A percentile compares a stretch with the other conserved stretches of the same genome.
Evolutionary conservation across 2,113 vertebrate genomes (phyloP).

Genomic region (Synodontis membranacea): DNA sequence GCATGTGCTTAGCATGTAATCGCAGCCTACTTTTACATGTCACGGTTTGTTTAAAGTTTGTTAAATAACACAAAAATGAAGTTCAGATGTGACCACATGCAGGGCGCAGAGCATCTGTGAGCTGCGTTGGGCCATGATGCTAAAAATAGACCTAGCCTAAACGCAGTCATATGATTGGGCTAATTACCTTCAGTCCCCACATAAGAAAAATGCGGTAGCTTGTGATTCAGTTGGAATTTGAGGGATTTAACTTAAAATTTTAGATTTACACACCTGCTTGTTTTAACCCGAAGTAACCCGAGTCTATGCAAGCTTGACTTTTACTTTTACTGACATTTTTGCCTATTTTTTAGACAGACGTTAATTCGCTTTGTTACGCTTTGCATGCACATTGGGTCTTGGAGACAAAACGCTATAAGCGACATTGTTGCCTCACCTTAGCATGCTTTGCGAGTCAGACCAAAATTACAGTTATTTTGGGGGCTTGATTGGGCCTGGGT

Average conservation of each 20-base stretch:
- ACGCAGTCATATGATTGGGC: constrained; percentile 12
- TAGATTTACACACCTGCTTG: neutral
- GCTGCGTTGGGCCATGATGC: neutral
- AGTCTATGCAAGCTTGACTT: neutral
- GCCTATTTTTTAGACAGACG: neutral
- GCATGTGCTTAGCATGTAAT: constrained; percentile 34
- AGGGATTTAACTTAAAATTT: neutral
- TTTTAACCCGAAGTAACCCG: neutral
- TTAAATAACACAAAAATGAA: constrained; percentile 31
- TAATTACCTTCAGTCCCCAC: constrained; percentile 31
- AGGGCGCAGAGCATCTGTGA: constrained; percentile 27
- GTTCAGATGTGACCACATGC: constrained; percentile 37
- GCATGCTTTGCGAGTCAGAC: neutral
- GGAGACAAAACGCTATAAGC: neutral
- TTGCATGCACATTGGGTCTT: neutral
- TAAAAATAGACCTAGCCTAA: constrained; percentile 17
- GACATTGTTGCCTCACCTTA: neutral
- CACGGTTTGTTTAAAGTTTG: constrained; percentile 28
- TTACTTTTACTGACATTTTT: neutral
- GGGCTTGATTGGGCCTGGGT: too few relatives aligned
- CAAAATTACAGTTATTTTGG: neutral
- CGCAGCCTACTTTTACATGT: constrained; percentile 16
- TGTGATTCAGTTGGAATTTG: neutral
- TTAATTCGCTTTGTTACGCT: neutral
- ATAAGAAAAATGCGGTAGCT: neutral